phyloP scores from a whole-genome alignment of 2,888 invertebrate species.

The Perizoma affinitatum region DNA sequence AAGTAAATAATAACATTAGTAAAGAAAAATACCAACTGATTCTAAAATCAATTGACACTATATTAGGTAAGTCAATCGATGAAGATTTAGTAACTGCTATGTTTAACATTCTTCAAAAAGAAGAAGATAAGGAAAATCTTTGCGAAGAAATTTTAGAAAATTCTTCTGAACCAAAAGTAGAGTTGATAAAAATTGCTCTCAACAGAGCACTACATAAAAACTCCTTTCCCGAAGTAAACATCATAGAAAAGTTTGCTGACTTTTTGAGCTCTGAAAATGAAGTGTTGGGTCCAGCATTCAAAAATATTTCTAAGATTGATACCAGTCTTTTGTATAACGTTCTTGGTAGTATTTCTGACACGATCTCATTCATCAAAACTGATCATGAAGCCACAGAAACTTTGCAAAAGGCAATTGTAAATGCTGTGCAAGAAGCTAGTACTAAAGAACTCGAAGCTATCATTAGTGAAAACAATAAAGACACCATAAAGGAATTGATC shows the following conservation, averaged over 20 bases:
- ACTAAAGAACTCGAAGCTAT: conserved; percentile 83
- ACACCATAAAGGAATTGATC: conserved; percentile 75
- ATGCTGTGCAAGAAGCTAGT: conserved; percentile 86
- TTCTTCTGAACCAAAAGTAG: conserved; percentile 84
- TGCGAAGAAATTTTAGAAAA: conserved; percentile 79
- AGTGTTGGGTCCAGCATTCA: conserved; percentile 86
- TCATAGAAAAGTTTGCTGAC: conserved; percentile 86
- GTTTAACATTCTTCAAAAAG: conserved; percentile 77
- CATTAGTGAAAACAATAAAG: conserved; percentile 75
- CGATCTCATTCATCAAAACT: conserved; percentile 84
- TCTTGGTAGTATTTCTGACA: conserved; percentile 84
- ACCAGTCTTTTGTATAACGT: conserved; percentile 85
- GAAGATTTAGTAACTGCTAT: conserved; percentile 77
- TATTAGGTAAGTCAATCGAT: conserved; percentile 77
- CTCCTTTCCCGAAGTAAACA: conserved; percentile 81
- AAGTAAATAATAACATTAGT: conserved; percentile 76
- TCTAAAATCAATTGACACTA: conserved; percentile 79
- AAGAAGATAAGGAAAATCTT: conserved; percentile 76
- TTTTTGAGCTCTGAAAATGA: conserved; percentile 86
- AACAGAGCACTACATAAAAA: conserved; percentile 71
- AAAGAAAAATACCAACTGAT: conserved; percentile 80
- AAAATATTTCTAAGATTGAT: conserved; percentile 86
- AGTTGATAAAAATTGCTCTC: conserved; percentile 85
- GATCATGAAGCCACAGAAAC: conserved; percentile 87
- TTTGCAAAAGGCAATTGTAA: conserved; percentile 87